Conservation (phyloP, 2,888 invertebrate species). For the Xylota segnis region DNA sequence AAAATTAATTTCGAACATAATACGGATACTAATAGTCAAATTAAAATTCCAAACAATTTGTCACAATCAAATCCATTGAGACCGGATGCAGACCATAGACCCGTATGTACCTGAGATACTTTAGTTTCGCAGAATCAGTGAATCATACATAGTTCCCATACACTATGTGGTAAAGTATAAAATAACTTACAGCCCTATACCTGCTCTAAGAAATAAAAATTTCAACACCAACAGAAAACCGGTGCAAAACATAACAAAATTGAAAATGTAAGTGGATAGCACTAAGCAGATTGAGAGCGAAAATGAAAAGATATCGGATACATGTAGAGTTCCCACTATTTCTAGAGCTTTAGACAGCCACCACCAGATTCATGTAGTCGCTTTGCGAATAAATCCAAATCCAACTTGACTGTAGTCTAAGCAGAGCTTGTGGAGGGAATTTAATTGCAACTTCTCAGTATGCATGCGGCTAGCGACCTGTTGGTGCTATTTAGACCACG, state of each 20-base stretch:
- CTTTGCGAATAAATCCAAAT: conserved; percentile 10
- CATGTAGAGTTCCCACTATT: conserved; percentile 30
- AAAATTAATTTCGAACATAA: background rate
- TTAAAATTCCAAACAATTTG: background rate
- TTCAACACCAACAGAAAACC: conserved; percentile 30
- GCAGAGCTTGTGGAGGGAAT: background rate
- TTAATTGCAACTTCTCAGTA: conserved; percentile 19
- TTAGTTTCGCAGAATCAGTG: background rate
- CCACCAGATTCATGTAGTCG: background rate
- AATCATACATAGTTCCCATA: background rate
- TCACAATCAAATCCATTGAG: background rate
- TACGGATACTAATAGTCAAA: background rate
- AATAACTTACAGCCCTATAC: background rate
- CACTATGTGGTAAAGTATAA: background rate
- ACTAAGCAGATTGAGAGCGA: conserved; percentile 47
- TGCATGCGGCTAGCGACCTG: conserved; percentile 9
- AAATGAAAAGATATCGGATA: conserved; percentile 39
- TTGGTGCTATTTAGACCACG: conserved; percentile 4
- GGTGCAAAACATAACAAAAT: background rate
- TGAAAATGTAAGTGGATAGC: conserved; percentile 16
- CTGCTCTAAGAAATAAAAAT: background rate
- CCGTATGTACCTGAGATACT: too few relatives aligned
- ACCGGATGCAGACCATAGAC: background rate
- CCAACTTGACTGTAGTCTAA: background rate
- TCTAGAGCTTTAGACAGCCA: conserved; percentile 23